Evolutionary conservation across 2,888 invertebrate genomes (phyloP), one percentile per base, ranked within the genome.

Genomic region (Amitus sp.): DNA sequence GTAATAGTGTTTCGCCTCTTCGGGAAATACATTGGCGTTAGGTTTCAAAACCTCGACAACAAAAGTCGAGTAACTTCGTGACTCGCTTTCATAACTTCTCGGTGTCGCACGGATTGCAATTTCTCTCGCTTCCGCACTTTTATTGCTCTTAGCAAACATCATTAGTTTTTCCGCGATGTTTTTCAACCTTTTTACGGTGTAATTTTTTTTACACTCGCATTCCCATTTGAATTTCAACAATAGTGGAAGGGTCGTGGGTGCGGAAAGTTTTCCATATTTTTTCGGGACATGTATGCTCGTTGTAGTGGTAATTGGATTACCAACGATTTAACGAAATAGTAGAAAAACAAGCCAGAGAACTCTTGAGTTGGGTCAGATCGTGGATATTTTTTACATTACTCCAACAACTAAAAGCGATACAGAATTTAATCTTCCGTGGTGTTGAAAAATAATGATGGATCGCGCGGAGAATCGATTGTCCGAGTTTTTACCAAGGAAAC

Each of bases 71-170:
- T 39, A 2, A 39, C 39, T 39, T 39, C 39, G 39, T 39, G 39
- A 39, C 39, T 39, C 18, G 39, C 39, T 39, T 39, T 10, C 39
- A 39, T 39, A 39, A 39, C 15, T 39, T 39, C 39, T 15, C 39
- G 13, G 39, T 39, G 39, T 15, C 39, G 12, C 39, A 17, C 18
- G 39, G 15, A 39, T 17, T 39, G 15, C 12, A 39, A 39, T 39
- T 39, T 39, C 39, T 39, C 15, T 39, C 15, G 17, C 39, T 39
- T 39, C 15, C 5, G 18, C 39, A 10, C 39, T 39, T 39, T 39
- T 17, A 39, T 39, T 39, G 15, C 4, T 4, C 39, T 39, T 39
- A 39, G 15, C 39, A 39, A 39, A 39, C 39, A 39, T 39, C 39
- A 17, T 39, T 39, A 39, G 39, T 39, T 39, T 39, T 15, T 39